Conservation (phyloP, 2,113 vertebrate genomes). For the Tenebrosternarchus preto region DNA sequence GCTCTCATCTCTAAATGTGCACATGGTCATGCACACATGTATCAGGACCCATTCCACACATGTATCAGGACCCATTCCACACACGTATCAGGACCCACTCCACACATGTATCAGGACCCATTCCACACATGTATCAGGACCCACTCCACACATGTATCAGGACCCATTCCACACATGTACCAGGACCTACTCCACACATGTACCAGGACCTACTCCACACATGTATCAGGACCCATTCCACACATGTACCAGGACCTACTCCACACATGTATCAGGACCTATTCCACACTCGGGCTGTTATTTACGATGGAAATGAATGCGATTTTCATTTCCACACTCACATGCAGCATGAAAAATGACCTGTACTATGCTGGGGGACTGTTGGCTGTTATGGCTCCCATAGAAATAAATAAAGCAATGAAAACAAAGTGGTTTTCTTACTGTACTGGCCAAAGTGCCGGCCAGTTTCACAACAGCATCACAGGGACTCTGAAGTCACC, state of each 20-base stretch:
- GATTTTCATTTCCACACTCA: slow-evolving; percentile 29
- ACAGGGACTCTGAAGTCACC: too few species aligned
- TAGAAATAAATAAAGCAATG: background rate
- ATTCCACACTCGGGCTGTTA: background rate
- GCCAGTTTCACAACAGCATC: too few species aligned
- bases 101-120: slow-evolving; percentile 27
- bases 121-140: slow-evolving; percentile 27
- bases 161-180: slow-evolving; percentile 24
- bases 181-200: slow-evolving; percentile 21
- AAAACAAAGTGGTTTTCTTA: background rate
- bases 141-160: slow-evolving; percentile 32
- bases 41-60: slow-evolving; percentile 20
- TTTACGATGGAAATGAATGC: slow-evolving; percentile 32
- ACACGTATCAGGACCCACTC: slow-evolving; percentile 29
- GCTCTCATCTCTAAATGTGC: slow-evolving; percentile 17
- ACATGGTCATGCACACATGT: slow-evolving; percentile 21
- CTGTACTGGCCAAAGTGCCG: too few species aligned
- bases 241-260: slow-evolving; percentile 29
- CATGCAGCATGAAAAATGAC: slow-evolving; percentile 34
- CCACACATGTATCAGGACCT: slow-evolving; percentile 27
- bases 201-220: slow-evolving; percentile 20
- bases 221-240: slow-evolving; percentile 30
- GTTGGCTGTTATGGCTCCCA: background rate
- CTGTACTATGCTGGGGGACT: too few species aligned
- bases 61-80: slow-evolving; percentile 30